phyloP scores from a whole-genome alignment of 92 coral and sea anemone species.

The Epizoanthus scotinus region DNA sequence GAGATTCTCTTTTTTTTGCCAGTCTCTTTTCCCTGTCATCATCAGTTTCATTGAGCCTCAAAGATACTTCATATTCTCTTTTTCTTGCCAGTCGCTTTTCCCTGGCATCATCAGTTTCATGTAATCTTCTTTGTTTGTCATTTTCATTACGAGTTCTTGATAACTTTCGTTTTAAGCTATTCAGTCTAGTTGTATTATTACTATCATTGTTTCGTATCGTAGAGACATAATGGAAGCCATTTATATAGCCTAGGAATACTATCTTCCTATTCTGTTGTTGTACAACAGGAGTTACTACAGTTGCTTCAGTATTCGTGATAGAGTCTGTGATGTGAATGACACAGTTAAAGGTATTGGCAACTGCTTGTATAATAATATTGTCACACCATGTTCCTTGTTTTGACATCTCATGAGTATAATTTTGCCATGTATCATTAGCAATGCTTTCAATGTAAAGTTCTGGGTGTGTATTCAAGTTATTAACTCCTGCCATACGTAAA shows the following conservation, averaged over 20 bases:
- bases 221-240: neutral
- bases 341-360: constrained; percentile 3
- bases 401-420: constrained; percentile 27
- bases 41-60: too few relatives aligned
- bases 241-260: constrained; percentile 19
- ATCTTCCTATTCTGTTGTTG: neutral
- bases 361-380: too few relatives aligned
- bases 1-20: too few relatives aligned
- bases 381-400: constrained; percentile 38
- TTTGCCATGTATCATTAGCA: constrained; percentile 28
- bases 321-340: neutral
- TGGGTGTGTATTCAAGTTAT: neutral
- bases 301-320: neutral
- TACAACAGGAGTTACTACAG: neutral
- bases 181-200: too few relatives aligned
- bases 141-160: neutral
- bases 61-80: too few relatives aligned
- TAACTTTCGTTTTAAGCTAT: neutral
- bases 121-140: too few relatives aligned
- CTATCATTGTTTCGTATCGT: neutral
- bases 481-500: constrained; percentile 11
- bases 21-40: too few relatives aligned
- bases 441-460: constrained; percentile 24
- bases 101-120: too few relatives aligned
- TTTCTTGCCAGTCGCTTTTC: too few relatives aligned